Evolutionary conservation across 2,113 vertebrate genomes (phyloP), one percentile per base, ranked within the genome.

Genomic region (Stigmatopora nigra): DNA sequence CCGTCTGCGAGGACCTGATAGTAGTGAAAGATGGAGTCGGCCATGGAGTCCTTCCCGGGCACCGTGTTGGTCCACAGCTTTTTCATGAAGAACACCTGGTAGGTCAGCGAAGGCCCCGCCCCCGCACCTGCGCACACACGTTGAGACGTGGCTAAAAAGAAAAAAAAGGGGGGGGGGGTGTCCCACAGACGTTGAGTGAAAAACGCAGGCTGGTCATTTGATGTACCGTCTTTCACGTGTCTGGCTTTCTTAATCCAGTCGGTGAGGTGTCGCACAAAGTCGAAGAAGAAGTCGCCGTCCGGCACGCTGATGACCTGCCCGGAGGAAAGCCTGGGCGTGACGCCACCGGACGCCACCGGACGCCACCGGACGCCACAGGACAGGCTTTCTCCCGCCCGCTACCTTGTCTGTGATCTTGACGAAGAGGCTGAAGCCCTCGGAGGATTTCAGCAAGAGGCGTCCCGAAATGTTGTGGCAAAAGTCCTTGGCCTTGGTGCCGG

Each of bases 61-160:
- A 77, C 82, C 0, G 95, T 98, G 78, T 88, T 94, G 16, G 95
- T 98, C 97, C 97, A 99, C 31, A 99, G 78, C 81, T 99, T 99
- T 86, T 98, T 98, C 96, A 98, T 99, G 87, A 99, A 99, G 91
- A 98, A 99, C 79, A 99, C 96, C 91, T 99, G 97, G 73, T 99
- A 99, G 46, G 95, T 98, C 68, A 99, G 91, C 13, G 94, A 92
- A 90, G 97, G 95, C 88, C 94, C 86, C 31, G 92, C 90, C 60
- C 94, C 95, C 95, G 25, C 25, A 31, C 25, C 25, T 31, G 25
- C 25, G 25, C 25, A 31, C 25, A 31, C 25, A 31, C 25, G 13
- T 41, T 15, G 5, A n/a, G 19, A 19, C 7, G 3, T 31, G 25
- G 25, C 25, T 31, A 31, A 31, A 31, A 31, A 3, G 1, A 31